Evolutionary conservation across 2,888 invertebrate genomes (phyloP).

Genomic region (Deilephila porcellus): DNA sequence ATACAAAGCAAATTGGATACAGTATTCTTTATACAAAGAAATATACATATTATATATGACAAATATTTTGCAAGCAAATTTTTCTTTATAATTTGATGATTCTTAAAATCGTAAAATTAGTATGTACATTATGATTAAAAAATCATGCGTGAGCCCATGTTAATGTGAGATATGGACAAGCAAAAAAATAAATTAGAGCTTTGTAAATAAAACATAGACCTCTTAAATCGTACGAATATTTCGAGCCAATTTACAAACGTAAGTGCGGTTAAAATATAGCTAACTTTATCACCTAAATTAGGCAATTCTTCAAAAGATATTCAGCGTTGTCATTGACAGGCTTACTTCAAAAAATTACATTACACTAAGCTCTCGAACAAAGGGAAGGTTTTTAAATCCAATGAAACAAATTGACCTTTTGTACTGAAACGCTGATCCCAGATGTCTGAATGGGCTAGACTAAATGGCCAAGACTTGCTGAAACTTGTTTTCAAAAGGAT

Average conservation of each 20-base stretch:
- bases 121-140: too few species aligned
- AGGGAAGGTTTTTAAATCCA: constrained; percentile 8
- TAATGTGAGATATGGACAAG: too few species aligned
- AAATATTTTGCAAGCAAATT: too few species aligned
- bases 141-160: too few species aligned
- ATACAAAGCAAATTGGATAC: too few species aligned
- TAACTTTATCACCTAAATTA: neutral
- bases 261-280: neutral
- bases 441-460: constrained; percentile 11
- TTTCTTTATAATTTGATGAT: too few species aligned
- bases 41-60: too few species aligned
- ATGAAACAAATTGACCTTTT: constrained; percentile 20
- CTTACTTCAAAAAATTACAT: neutral
- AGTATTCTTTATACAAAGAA: too few species aligned
- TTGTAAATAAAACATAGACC: too few species aligned
- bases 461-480: constrained; percentile 1
- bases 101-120: too few species aligned
- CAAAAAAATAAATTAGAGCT: too few species aligned
- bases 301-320: constrained; percentile 1
- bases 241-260: neutral
- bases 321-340: constrained; percentile 7
- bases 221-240: neutral
- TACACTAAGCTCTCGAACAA: constrained; percentile 2
- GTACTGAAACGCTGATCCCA: constrained; percentile 1
- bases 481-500: constrained; percentile 9